phyloP scores from a whole-genome alignment of 2,888 invertebrate genomes.

The Zygogramma bicolorata region DNA sequence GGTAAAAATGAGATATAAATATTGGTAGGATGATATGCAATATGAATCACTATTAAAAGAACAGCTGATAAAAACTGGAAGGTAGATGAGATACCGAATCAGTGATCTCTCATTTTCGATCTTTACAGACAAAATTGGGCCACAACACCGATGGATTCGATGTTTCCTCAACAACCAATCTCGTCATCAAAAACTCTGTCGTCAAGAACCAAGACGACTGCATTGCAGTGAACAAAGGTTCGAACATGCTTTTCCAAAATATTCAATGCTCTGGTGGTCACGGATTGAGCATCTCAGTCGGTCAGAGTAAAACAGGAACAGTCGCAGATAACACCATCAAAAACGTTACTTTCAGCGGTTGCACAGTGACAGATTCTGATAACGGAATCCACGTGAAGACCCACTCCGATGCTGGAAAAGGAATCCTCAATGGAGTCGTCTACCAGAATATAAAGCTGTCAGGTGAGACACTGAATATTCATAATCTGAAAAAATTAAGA shows the following conservation, averaged over 20 bases:
- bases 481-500: no score
- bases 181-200: conserved; percentile 25
- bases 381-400: conserved; percentile 48
- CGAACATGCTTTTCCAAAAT: conserved; percentile 31
- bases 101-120: no score
- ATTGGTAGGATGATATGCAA: no score
- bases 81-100: no score
- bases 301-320: conserved; percentile 32
- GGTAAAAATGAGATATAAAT: no score
- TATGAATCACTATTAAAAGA: no score
- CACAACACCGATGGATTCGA: conserved; percentile 48
- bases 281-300: conserved; percentile 44
- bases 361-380: conserved; percentile 27
- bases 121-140: conserved; percentile 31
- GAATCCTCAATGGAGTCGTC: conserved; percentile 36
- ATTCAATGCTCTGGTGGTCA: conserved; percentile 44
- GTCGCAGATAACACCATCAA: conserved; percentile 31
- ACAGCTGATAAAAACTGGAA: no score
- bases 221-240: conserved; percentile 43
- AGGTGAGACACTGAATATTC: no score
- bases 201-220: conserved; percentile 48
- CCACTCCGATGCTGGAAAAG: conserved; percentile 38
- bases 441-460: conserved; percentile 40
- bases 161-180: conserved; percentile 30
- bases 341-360: conserved; percentile 34